Percentiles rank a stretch among this genome's conserved stretches.
These are phyloP conservation scores for Leptoclinus maculatus DNA, from an alignment of 2,797 vertebrate species.

Conservation along the genomic window DNA sequence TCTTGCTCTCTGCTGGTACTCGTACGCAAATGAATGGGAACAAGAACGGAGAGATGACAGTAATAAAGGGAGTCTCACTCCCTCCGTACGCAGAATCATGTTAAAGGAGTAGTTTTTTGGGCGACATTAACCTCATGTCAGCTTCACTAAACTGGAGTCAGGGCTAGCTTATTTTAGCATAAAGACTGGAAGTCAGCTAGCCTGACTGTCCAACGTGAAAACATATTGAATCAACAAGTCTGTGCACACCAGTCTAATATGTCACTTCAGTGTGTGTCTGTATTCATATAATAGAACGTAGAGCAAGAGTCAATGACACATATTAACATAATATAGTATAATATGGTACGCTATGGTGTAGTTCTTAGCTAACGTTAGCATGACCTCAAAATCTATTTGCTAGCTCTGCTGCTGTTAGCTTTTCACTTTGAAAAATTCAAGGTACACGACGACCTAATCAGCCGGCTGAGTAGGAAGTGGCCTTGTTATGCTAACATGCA, in stretches of 20 bases:
- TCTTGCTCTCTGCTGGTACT: constrained; percentile 2
- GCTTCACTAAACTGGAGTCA: neutral
- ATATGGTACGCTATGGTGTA: neutral
- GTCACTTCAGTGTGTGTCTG: neutral
- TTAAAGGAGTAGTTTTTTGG: neutral
- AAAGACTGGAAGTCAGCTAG: neutral
- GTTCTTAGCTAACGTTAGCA: neutral
- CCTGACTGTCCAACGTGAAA: neutral
- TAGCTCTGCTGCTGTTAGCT: neutral
- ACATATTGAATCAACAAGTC: neutral
- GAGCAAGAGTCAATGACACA: neutral
- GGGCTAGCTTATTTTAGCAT: no score
- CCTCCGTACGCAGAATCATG: neutral
- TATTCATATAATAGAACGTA: neutral
- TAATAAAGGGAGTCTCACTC: neutral
- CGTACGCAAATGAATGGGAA: constrained; percentile 26
- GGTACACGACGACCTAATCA: neutral
- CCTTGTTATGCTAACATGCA: neutral
- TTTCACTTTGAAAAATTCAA: neutral
- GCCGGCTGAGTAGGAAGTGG: neutral
- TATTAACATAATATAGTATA: neutral
- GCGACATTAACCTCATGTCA: neutral
- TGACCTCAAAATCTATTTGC: neutral
- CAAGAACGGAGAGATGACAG: constrained; percentile 19
- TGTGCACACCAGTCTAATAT: neutral